Evolutionary conservation across 2,113 vertebrate species (phyloP).

Genomic region (Macaca fascicularis): DNA sequence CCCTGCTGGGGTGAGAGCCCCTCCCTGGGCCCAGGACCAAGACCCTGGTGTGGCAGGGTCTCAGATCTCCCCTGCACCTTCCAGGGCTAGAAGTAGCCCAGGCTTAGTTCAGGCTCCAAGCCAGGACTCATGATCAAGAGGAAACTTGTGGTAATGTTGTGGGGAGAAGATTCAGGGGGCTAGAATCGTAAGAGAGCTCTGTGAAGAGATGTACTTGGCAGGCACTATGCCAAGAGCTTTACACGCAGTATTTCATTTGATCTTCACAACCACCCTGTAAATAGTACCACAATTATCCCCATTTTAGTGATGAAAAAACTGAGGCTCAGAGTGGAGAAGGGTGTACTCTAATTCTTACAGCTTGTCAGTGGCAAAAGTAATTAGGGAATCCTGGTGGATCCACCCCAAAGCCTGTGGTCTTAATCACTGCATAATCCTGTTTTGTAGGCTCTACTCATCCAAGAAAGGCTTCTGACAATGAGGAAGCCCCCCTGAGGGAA

Average conservation of each 20-base stretch:
- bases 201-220: background rate
- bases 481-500: constrained; percentile 46
- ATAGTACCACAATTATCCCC: background rate
- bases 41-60: background rate
- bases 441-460: constrained; percentile 47
- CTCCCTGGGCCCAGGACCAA: background rate
- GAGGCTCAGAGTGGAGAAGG: background rate
- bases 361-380: background rate
- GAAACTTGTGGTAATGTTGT: background rate
- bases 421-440: background rate
- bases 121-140: background rate
- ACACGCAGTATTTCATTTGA: background rate
- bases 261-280: background rate
- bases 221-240: background rate
- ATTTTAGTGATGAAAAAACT: constrained; percentile 18
- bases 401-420: background rate
- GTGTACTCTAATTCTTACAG: background rate
- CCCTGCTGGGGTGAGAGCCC: constrained; percentile 79
- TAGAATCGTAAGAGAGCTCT: background rate
- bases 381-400: background rate
- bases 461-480: background rate
- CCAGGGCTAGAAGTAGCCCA: background rate
- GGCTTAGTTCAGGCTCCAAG: background rate
- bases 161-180: too few relatives aligned
- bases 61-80: background rate